These are phyloP conservation scores for Taeniopygia guttata DNA, from an alignment of 2,797 vertebrate species.

Conservation along the genomic window DNA sequence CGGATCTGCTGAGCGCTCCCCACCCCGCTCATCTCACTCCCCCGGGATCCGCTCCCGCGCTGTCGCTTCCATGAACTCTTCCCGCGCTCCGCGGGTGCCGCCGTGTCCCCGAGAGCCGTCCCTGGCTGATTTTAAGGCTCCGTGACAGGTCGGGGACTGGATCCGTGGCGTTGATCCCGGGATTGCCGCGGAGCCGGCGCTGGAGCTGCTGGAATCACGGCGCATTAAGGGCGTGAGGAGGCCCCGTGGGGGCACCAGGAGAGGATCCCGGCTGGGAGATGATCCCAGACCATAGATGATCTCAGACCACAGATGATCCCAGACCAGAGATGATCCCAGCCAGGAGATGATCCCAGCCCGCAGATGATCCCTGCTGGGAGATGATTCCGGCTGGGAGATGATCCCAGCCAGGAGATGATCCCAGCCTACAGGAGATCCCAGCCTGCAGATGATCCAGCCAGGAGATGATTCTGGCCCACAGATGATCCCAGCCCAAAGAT, in stretches of 20 bases:
- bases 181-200: neutral
- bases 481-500: too few species aligned
- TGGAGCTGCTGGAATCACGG: neutral
- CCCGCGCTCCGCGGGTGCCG: fast-evolving
- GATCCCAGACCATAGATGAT: too few species aligned
- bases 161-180: neutral
- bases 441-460: too few species aligned
- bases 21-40: neutral
- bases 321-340: too few species aligned
- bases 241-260: neutral
- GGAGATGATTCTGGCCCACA: too few species aligned
- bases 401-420: too few species aligned
- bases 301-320: too few species aligned
- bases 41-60: neutral
- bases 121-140: neutral
- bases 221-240: neutral
- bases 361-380: too few species aligned
- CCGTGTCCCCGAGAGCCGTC: neutral
- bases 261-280: neutral
- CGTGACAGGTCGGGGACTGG: neutral
- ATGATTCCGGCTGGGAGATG: too few species aligned
- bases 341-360: too few species aligned
- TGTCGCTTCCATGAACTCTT: neutral
- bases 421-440: too few species aligned
- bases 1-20: fast-evolving